Percentiles rank a stretch among this genome's conserved stretches.
These are phyloP conservation scores for Drosophila azteca DNA, from an alignment of 1,140 invertebrate genomes.

Conservation along the genomic window DNA sequence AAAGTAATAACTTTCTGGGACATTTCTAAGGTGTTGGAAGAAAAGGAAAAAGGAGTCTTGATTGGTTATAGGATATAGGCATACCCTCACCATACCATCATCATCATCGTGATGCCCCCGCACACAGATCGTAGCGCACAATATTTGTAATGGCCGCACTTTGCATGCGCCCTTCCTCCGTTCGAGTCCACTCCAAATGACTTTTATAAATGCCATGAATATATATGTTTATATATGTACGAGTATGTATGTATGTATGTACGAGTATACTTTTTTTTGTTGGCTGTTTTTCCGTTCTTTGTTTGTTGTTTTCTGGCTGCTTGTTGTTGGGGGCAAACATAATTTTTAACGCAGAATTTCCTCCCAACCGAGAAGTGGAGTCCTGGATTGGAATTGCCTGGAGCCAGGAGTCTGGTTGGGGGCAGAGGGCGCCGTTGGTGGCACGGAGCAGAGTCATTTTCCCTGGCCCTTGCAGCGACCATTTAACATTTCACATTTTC, in stretches of 20 bases:
- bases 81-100: too few relatives aligned
- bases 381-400: constrained; percentile 2
- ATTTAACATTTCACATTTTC: constrained; percentile 64
- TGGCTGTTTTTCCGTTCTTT: constrained; percentile 21
- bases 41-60: too few relatives aligned
- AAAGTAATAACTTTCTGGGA: too few relatives aligned
- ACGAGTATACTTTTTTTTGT: too few relatives aligned
- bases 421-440: not conserved
- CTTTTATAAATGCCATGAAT: constrained; percentile 81
- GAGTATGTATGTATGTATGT: too few relatives aligned
- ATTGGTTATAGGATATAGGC: too few relatives aligned
- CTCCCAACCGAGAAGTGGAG: constrained; percentile 7
- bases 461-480: constrained; percentile 49
- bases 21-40: too few relatives aligned
- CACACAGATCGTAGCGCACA: constrained; percentile 39
- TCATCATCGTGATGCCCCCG: not conserved
- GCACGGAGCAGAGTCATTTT: constrained; percentile 21
- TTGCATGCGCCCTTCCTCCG: constrained; percentile 45
- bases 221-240: constrained; percentile 31
- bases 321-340: constrained; percentile 42
- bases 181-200: constrained; percentile 61
- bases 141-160: constrained; percentile 61
- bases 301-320: constrained; percentile 31
- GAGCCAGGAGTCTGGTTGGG: not conserved
- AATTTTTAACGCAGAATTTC: constrained; percentile 80